Evolutionary conservation across 2,113 vertebrate genomes (phyloP), one percentile per base, ranked within the genome.

Genomic region (Rallus limicola): DNA sequence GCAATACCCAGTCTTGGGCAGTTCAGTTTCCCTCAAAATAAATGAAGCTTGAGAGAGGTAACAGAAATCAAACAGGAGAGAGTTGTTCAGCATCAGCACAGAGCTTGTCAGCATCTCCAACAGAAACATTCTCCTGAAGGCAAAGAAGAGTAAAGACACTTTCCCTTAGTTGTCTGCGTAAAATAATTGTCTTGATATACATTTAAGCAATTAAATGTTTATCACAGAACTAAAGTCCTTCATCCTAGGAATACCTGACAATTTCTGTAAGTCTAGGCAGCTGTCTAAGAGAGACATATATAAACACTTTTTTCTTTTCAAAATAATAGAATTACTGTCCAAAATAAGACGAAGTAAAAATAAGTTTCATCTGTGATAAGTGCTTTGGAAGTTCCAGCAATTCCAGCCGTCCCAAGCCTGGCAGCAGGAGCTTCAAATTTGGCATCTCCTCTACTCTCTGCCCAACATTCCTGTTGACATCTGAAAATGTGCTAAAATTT

Each of bases 321-420:
- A 92, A 92, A 76, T 48, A 74, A 74, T 56, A 42, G 20, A 71
- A 42, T 24, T 91, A 68, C 58, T 33, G 29, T 69, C 23, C 59
- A 86, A 88, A 50, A 50, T 42, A 70, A 84, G 21, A 63, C 2
- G 1, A 64, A 60, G 40, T 21, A 87, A 89, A 92, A 89, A 14
- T 34, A 86, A 84, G 8, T 71, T 75, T 59, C 2, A 68, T 58
- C 58, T 68, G 50, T 38, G 74, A 7, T 20, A 75, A 84, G 11
- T 53, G 48, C 70, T 88, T 88, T 75, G 58, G 38, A 84, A 85
- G 62, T 72, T 76, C 16, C 70, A 85, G 65, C 33, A 68, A 76
- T 71, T 82, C 77, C 78, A 63, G 33, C 6, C 4, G 62, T 76
- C 58, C 38, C 38, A 90, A 68, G 23, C 17, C 24, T 26, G 24